Conservation (phyloP, 2,113 vertebrate genomes). For the Brachypteracias leptosomus region DNA sequence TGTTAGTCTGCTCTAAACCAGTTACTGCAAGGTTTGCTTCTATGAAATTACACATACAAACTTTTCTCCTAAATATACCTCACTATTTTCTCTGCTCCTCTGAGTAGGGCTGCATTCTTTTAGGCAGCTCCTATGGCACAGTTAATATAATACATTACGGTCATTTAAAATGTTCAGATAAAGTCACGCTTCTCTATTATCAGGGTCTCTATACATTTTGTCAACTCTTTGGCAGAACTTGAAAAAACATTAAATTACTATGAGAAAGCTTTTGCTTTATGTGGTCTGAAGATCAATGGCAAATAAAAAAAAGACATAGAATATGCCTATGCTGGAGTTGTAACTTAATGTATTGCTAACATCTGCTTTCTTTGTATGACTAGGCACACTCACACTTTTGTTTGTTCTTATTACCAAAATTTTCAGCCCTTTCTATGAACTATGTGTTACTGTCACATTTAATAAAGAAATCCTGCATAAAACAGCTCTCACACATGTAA, state of each 20-base stretch:
- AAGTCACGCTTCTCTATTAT: neutral
- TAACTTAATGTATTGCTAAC: neutral
- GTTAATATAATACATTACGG: neutral
- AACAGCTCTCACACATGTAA: neutral
- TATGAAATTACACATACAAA: neutral
- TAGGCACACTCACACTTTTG: neutral
- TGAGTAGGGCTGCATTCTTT: neutral
- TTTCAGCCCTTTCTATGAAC: neutral
- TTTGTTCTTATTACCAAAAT: constrained; percentile 2
- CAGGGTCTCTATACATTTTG: neutral
- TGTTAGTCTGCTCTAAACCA: neutral
- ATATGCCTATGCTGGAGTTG: neutral
- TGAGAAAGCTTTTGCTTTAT: neutral
- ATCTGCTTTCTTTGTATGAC: neutral
- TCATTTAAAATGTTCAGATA: neutral
- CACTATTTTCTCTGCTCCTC: neutral
- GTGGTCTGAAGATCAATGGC: neutral
- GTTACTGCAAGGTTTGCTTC: neutral
- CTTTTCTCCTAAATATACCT: neutral
- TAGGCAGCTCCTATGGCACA: neutral
- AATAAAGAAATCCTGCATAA: neutral
- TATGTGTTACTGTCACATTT: constrained; percentile 3
- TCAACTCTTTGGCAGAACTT: neutral
- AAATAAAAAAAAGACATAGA: neutral
- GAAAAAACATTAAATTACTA: neutral